phyloP scores from a whole-genome alignment of 2,797 vertebrate species.

The Myotis daubentonii region DNA sequence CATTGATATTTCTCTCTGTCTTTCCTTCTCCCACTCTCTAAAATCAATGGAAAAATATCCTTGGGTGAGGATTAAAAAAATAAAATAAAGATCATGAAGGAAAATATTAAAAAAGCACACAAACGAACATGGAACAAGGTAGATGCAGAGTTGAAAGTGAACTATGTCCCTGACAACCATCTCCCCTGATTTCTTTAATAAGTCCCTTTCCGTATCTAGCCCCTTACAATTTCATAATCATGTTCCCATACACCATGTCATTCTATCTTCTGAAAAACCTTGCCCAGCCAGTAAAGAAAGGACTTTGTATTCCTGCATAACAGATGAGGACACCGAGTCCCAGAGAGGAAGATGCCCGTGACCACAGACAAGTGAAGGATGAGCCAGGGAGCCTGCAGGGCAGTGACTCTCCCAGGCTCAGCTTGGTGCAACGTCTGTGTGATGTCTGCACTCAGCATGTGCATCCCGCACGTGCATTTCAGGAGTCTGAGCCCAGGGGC shows the following conservation, averaged over 20 bases:
- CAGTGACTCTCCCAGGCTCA: not conserved
- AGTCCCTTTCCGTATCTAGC: not conserved
- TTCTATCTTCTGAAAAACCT: conserved; percentile 26
- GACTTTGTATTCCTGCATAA: not conserved
- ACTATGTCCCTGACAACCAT: not conserved
- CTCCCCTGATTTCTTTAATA: not conserved
- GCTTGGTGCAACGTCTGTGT: not conserved
- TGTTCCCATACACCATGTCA: not conserved
- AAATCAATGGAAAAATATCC: no score
- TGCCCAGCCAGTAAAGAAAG: not conserved
- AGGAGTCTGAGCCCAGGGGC: not conserved
- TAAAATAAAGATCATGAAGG: not conserved
- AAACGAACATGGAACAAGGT: not conserved
- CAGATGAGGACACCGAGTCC: not conserved
- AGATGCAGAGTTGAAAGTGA: not conserved
- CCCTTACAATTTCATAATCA: not conserved
- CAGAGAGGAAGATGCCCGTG: not conserved
- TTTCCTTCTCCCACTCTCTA: no score
- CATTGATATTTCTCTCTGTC: no score
- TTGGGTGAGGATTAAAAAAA: no score
- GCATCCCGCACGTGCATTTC: not conserved
- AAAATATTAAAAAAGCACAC: no score
- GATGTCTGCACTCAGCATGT: not conserved
- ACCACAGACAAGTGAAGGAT: not conserved
- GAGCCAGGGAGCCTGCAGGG: not conserved